Evolutionary conservation across 2,888 invertebrate species (phyloP).

Genomic region (Mechanitis mazaeus): DNA sequence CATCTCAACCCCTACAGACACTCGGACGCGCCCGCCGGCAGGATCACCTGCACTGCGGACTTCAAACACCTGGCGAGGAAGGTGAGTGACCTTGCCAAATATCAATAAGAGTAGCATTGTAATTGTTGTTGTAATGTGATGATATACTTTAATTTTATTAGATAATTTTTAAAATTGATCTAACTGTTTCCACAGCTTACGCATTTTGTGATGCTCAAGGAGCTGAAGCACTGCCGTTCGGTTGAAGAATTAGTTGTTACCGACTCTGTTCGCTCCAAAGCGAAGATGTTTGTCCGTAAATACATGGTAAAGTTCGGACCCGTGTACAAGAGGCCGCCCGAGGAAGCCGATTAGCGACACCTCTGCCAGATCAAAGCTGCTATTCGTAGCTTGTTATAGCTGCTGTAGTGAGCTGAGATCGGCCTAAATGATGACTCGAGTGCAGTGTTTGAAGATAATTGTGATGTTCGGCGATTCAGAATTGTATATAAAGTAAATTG

Average conservation of each 20-base stretch:
- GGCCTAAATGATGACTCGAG: not conserved
- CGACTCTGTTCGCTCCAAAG: conserved; percentile 95
- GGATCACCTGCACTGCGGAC: conserved; percentile 92
- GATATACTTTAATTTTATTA: too few species aligned
- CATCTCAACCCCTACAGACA: conserved; percentile 93
- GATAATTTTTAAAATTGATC: too few species aligned
- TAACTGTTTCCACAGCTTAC: conserved; percentile 81
- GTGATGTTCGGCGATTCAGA: not conserved
- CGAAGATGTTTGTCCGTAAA: conserved; percentile 95
- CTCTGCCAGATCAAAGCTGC: conserved; percentile 26
- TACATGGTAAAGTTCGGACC: conserved; percentile 97
- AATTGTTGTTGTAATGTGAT: too few species aligned
- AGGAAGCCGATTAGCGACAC: conserved; percentile 74
- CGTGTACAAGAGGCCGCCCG: conserved; percentile 82
- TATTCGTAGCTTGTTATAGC: conserved; percentile 17
- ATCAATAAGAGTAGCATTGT: too few species aligned
- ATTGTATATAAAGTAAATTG: conserved; percentile 1
- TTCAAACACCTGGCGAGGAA: conserved; percentile 96
- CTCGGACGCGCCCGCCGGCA: conserved; percentile 87
- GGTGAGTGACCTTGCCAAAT: conserved; percentile 63
- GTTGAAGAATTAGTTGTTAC: conserved; percentile 91
- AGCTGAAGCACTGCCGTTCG: conserved; percentile 92
- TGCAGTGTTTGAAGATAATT: conserved; percentile 4
- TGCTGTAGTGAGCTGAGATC: conserved; percentile 1
- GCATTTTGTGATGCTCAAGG: conserved; percentile 96